phyloP scores from a whole-genome alignment of 2,113 vertebrate genomes.

The Rhabdornis inornatus region DNA sequence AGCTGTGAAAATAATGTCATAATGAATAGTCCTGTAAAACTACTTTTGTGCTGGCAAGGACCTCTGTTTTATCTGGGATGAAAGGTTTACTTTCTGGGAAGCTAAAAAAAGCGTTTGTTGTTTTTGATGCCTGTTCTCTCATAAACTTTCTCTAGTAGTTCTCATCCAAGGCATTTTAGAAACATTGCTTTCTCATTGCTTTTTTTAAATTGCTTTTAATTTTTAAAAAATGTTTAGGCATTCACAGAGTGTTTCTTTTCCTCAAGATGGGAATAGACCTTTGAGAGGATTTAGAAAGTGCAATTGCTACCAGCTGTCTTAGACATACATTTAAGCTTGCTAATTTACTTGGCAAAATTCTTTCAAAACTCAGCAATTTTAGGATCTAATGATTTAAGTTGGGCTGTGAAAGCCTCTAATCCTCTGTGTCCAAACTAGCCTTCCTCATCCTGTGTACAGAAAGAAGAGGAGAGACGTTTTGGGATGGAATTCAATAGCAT shows the following conservation, averaged over 20 bases:
- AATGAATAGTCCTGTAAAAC: background rate
- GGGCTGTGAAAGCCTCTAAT: background rate
- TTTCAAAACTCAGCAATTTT: background rate
- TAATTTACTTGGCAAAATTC: background rate
- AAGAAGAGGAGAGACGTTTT: slow-evolving; percentile 1
- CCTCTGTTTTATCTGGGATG: background rate
- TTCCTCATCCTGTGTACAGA: slow-evolving; percentile 23
- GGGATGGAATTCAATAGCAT: slow-evolving; percentile 51
- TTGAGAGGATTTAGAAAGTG: background rate
- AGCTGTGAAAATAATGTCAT: background rate
- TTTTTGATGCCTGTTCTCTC: background rate
- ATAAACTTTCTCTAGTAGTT: background rate
- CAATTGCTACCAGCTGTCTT: background rate
- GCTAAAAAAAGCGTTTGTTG: background rate
- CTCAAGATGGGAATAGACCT: background rate
- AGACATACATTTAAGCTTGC: background rate
- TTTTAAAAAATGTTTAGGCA: background rate
- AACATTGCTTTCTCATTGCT: background rate
- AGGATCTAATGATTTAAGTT: background rate
- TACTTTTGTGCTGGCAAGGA: background rate
- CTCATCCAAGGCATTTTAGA: background rate
- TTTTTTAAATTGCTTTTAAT: background rate
- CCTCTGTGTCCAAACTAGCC: slow-evolving; percentile 1
- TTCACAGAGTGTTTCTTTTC: rapidly evolving
- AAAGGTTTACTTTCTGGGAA: slow-evolving; percentile 24